phyloP scores from a whole-genome alignment of 2,888 invertebrate species.

The Drosophila mimetica region DNA sequence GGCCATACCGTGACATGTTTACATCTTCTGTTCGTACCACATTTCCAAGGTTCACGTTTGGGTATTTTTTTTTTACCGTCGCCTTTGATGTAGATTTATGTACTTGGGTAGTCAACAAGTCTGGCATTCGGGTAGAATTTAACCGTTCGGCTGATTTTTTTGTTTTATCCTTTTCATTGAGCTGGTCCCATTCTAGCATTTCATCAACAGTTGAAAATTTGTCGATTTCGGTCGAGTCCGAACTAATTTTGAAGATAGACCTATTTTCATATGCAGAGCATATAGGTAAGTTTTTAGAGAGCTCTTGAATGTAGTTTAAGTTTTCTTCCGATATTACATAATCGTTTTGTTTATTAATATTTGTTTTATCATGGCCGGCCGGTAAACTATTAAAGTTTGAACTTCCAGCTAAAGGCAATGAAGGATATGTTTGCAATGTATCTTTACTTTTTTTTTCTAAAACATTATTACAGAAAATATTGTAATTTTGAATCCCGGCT shows the following conservation, averaged over 20 bases:
- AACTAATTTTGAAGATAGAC: conserved; percentile 81
- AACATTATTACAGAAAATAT: conserved; percentile 51
- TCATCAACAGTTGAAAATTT: conserved; percentile 73
- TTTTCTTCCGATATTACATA: conserved; percentile 83
- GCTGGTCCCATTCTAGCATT: conserved; percentile 78
- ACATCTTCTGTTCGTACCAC: background rate
- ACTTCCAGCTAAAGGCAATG: conserved; percentile 2
- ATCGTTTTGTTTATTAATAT: conserved; percentile 42
- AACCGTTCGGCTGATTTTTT: background rate
- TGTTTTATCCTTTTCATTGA: conserved; percentile 26
- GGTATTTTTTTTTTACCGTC: background rate
- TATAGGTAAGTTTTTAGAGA: conserved; percentile 84
- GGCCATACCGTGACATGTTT: background rate
- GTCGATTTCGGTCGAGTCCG: conserved; percentile 17
- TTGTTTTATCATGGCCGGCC: conserved; percentile 7
- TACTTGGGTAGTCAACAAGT: conserved; percentile 52
- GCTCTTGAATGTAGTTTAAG: conserved; percentile 83
- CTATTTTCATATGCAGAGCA: conserved; percentile 84
- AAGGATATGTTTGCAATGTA: conserved; percentile 2
- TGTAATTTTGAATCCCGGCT: conserved; percentile 31
- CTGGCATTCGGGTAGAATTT: conserved; percentile 49
- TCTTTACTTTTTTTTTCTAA: conserved; percentile 45
- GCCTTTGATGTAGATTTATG: conserved; percentile 1
- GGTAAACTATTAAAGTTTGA: conserved; percentile 6
- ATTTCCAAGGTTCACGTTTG: background rate